A percentile compares a stretch with the other conserved stretches of the same genome.
phyloP scores from a whole-genome alignment of 2,797 vertebrate genomes.

The Fistularia tabacaria region DNA sequence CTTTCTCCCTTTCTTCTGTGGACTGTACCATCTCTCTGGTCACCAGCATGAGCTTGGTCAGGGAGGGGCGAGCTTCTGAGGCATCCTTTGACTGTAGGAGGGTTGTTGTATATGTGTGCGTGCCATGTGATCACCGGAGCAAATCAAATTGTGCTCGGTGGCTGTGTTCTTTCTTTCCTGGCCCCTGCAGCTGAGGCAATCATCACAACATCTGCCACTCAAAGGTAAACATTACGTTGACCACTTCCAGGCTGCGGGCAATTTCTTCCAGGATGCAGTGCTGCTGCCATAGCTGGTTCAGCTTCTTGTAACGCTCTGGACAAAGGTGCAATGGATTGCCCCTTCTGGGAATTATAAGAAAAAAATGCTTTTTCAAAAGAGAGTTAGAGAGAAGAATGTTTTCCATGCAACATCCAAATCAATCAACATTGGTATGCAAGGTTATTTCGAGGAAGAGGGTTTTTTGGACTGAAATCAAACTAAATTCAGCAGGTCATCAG shows the following conservation, averaged over 20 bases:
- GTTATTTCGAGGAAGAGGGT: no score
- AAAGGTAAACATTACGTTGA: constrained; percentile 90
- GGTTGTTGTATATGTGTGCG: constrained; percentile 3
- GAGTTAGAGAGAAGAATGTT: no score
- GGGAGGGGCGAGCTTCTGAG: constrained; percentile 17
- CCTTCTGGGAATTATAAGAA: constrained; percentile 71
- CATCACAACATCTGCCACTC: constrained; percentile 95
- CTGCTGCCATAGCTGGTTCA: constrained; percentile 93
- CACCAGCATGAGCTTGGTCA: constrained; percentile 21
- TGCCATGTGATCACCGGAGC: constrained; percentile 18
- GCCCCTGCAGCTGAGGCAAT: constrained; percentile 16
- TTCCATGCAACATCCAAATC: no score
- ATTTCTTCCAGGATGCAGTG: constrained; percentile 98
- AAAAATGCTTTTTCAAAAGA: not conserved
- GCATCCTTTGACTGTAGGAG: constrained; percentile 30
- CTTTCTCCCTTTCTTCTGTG: constrained; percentile 5
- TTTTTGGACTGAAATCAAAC: no score
- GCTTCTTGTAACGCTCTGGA: constrained; percentile 89
- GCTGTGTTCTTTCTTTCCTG: constrained; percentile 20
- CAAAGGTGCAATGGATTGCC: constrained; percentile 94
- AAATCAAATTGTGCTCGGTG: constrained; percentile 27
- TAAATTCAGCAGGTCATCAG: no score
- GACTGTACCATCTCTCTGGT: constrained; percentile 21
- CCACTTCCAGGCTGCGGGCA: constrained; percentile 91
- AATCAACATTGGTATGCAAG: no score